Evolutionary conservation across 2,888 invertebrate genomes (phyloP), one percentile per base, ranked within the genome.

Genomic region (Frankliniella intonsa): DNA sequence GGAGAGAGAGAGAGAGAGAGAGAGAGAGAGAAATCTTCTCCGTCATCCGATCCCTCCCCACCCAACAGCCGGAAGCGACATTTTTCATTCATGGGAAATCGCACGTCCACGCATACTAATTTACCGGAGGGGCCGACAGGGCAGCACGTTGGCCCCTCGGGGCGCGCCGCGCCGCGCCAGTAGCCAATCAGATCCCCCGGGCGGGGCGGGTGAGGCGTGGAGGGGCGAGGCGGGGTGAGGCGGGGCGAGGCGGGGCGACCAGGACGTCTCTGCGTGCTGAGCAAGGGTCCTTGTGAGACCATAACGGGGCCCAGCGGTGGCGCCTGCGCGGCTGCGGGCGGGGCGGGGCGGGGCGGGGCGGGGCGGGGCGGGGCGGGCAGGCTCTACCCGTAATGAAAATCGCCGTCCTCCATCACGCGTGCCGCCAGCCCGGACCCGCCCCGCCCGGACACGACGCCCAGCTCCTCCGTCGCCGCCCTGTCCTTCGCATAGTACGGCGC

Each of bases 41-140:
- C 38, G 38, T 38, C 38, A 38, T 38, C 2, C 2, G 38, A 38
- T 38, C 38, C 38, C 38, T 38, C 38, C 38, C 5, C 38, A 0
- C 9, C 62, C 62, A 62, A 62, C 17, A 62, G 62, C 62, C 62
- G 62, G 62, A 76, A 76, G 69, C 69, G 69, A 76, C 69, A 76
- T 76, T 76, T 62, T 62, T 62, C 62, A 62, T 62, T 62, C 62
- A 62, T 62, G 62, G 62, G 69, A 38, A 38, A 76, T 76, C 69
- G 62, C 69, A 76, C 69, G 69, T 76, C 25, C 69, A 76, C 69
- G 69, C 69, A 76, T 76, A 76, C 69, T 76, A 76, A 76, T 76
- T 76, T 25, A 11, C 25, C 69, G 25, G n/a, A 11, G 69, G 2
- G 65, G 65, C 9, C 65, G 65, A 2, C 69, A 22, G 69, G 69